Base-by-base conservation (phyloP, 2,888 invertebrate species). In the Melanophora roralis region DNA sequence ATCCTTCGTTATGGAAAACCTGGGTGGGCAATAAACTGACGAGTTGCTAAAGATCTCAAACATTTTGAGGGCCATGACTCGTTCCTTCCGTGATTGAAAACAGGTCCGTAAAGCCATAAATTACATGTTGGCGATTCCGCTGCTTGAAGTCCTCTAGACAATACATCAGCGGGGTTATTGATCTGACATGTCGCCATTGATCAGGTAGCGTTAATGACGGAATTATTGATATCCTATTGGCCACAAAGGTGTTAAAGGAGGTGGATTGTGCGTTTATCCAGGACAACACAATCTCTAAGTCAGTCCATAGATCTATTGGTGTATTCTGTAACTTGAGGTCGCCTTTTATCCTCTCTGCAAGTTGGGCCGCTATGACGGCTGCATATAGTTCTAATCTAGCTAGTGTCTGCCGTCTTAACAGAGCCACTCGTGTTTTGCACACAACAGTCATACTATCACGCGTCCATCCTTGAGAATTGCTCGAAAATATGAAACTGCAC, bases 251-350 rank as follows among this genome's bases (percentile, higher is more conserved):
- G 32, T 34, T 34, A 12, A 47, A 62, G 6, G 16, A 16, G 16
- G 62, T 34, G 8, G 34, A 62, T 36, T 47, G 47, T 2, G 62
- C 47, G 5, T 62, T 45, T 7, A 62, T 62, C 47, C 62, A 62
- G 3, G 34, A 1, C n/a, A 62, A 62, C 2, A 62, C 62, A 11
- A 62, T 47, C 16, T 62, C 47, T 34, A 47, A 62, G n/a, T 62
- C 62, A 19, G 45, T 43, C 45, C 45, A 45, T 1, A 60, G 16
- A n/a, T 45, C 27, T n/a, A 21, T 59, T 38, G 59, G 38, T 23
- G n/a, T n/a, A 14, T 40, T 23, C 9, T 40, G n/a, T 14, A 43
- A 21, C 2, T 23, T 12, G 4, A 59, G n/a, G 12, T 60, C 45
- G 1, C 7, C 7, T 11, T 60, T 45, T 32, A 32, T 45, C 16